Conservation (phyloP, 2,113 vertebrate species). For the Steatornis caripensis region DNA sequence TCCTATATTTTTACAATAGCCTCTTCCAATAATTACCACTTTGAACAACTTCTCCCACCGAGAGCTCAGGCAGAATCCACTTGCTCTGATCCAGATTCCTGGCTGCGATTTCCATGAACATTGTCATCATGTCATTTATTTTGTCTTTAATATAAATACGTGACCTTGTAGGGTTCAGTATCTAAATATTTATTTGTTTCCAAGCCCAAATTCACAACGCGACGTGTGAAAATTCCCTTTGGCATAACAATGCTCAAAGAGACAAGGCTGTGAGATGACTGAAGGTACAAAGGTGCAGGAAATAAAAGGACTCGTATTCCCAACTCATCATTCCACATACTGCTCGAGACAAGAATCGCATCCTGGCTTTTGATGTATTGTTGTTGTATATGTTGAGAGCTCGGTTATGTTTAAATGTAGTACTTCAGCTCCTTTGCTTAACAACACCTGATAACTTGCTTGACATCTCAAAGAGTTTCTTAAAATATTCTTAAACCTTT, state of each 20-base stretch:
- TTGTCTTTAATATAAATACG: background rate
- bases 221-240: background rate
- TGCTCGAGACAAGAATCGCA: background rate
- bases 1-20: background rate
- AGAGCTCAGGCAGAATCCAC: background rate
- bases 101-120: background rate
- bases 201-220: background rate
- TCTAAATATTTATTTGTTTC: slow-evolving; percentile 12
- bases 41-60: background rate
- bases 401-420: slow-evolving; percentile 59
- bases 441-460: slow-evolving; percentile 79
- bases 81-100: background rate
- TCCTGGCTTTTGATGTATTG: slow-evolving; percentile 40
- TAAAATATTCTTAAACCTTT: slow-evolving; percentile 91
- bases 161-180: background rate
- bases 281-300: background rate
- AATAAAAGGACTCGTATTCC: slow-evolving; percentile 2
- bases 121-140: background rate
- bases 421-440: slow-evolving; percentile 76
- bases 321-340: background rate
- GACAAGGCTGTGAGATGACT: background rate
- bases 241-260: background rate
- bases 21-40: background rate
- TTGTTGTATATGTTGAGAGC: slow-evolving; percentile 22
- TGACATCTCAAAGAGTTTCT: slow-evolving; percentile 82